phyloP scores from a whole-genome alignment of 2,113 vertebrate species.

The Uropsilus gracilis region DNA sequence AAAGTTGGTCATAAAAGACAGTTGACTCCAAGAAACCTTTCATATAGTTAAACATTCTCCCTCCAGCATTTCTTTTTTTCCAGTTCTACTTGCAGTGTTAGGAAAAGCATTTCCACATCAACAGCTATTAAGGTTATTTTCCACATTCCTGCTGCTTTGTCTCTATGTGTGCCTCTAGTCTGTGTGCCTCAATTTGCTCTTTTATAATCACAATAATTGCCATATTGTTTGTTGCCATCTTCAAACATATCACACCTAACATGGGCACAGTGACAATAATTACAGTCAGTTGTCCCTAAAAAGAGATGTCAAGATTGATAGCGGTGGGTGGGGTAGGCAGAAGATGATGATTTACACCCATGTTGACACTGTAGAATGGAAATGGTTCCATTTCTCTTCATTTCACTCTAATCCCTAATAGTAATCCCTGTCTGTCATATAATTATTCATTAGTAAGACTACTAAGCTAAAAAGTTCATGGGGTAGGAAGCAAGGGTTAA shows the following conservation, averaged over 20 bases:
- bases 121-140: slow-evolving; percentile 64
- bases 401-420: slow-evolving; percentile 68
- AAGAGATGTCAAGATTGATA: slow-evolving; percentile 73
- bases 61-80: slow-evolving; percentile 18
- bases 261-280: slow-evolving; percentile 77
- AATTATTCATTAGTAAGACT: slow-evolving; percentile 72
- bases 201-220: slow-evolving; percentile 69
- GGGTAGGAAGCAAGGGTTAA: slow-evolving; percentile 61
- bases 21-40: slow-evolving; percentile 55
- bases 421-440: slow-evolving; percentile 42
- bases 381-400: slow-evolving; percentile 71
- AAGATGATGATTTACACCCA: slow-evolving; percentile 72
- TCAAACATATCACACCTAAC: slow-evolving; percentile 69
- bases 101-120: slow-evolving; percentile 19
- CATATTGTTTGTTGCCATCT: slow-evolving; percentile 70
- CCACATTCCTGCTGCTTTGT: slow-evolving; percentile 35
- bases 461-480: slow-evolving; percentile 67
- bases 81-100: slow-evolving; percentile 12
- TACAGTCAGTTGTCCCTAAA: slow-evolving; percentile 76
- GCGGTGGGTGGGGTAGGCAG: slow-evolving; percentile 56
- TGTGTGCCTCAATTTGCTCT: slow-evolving; percentile 67
- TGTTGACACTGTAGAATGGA: slow-evolving; percentile 64
- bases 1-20: slow-evolving; percentile 64
- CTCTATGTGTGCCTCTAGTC: slow-evolving; percentile 49
- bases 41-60: not conserved